phyloP scores from a whole-genome alignment of 1,140 invertebrate species.

The Drosophila kohkoa region DNA sequence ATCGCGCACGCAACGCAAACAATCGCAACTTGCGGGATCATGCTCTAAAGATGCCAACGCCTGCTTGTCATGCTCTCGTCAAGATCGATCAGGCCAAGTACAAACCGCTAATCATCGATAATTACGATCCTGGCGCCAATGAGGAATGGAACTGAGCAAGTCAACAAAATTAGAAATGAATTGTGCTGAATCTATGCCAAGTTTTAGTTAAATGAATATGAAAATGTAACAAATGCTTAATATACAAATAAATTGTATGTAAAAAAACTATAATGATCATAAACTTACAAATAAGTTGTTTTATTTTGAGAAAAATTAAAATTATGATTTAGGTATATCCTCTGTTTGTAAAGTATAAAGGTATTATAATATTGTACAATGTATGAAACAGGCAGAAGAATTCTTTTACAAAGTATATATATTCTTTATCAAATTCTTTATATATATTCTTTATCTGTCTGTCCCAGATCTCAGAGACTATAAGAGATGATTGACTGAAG shows the following conservation, averaged over 20 bases:
- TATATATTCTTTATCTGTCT: too few species aligned
- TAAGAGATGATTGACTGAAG: too few species aligned
- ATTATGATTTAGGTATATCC: too few species aligned
- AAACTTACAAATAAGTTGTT: background rate
- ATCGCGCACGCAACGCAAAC: slow-evolving; percentile 47
- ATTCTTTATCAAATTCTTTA: too few species aligned
- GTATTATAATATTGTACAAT: too few species aligned
- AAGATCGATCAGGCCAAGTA: slow-evolving; percentile 23
- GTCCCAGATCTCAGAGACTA: too few species aligned
- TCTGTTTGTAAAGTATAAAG: too few species aligned
- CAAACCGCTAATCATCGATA: slow-evolving; percentile 21
- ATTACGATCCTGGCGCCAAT: background rate
- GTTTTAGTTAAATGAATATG: background rate
- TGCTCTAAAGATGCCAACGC: slow-evolving; percentile 55
- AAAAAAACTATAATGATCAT: background rate
- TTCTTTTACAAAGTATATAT: too few species aligned
- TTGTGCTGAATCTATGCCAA: background rate
- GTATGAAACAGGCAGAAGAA: too few species aligned
- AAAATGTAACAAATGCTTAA: background rate
- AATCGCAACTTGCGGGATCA: slow-evolving; percentile 53
- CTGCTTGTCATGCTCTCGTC: slow-evolving; percentile 58
- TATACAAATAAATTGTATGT: background rate
- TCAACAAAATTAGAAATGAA: background rate
- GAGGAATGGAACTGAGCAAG: background rate
- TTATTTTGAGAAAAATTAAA: background rate